phyloP scores from a whole-genome alignment of 2,113 vertebrate species.

The Nycticorax nycticorax region DNA sequence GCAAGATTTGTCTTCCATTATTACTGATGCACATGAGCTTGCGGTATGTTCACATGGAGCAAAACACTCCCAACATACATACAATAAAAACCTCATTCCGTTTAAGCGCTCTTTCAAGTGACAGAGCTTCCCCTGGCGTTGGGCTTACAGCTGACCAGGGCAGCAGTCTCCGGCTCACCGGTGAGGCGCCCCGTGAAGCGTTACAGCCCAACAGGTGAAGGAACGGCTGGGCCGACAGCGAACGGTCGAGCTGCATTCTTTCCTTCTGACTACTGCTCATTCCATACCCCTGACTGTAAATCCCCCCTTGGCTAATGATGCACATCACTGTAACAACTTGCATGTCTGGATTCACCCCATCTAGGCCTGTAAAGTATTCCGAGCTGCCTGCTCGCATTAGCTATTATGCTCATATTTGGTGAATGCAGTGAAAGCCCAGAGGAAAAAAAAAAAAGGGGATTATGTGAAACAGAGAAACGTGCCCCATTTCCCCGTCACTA shows the following conservation, averaged over 20 bases:
- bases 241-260: not conserved
- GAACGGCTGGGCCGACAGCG: fast-evolving
- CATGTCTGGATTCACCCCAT: not conserved
- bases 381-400: not conserved
- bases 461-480: not conserved
- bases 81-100: not conserved
- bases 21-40: not conserved
- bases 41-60: not conserved
- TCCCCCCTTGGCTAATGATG: not conserved
- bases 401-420: not conserved
- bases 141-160: not conserved
- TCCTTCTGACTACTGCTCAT: not conserved
- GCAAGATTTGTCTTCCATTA: not conserved
- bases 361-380: not conserved
- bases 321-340: not conserved
- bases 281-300: not conserved
- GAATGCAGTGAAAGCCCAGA: not conserved
- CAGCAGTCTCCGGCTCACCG: not conserved
- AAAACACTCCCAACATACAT: not conserved
- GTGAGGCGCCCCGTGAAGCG: not conserved
- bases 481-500: not conserved
- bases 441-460: not conserved
- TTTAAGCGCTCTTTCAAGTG: not conserved
- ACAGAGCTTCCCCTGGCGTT: not conserved
- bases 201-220: not conserved